Percentiles rank a stretch among this genome's conserved stretches.
These are phyloP conservation scores for Urocitellus parryii DNA, from an alignment of 2,113 vertebrate genomes.

Conservation along the genomic window DNA sequence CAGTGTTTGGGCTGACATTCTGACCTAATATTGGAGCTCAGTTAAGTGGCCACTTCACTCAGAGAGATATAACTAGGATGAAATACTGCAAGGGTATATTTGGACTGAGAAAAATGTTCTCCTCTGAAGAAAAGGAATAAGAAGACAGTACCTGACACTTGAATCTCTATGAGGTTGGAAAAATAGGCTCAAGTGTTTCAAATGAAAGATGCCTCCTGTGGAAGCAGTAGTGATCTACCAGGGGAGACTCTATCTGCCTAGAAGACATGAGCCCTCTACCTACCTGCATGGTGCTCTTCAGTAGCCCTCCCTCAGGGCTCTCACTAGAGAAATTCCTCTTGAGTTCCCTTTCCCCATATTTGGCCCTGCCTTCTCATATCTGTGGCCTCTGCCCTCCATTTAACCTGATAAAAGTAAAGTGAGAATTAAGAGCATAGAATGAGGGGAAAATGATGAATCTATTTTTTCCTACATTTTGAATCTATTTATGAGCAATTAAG, in stretches of 20 bases:
- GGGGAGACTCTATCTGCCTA: background rate
- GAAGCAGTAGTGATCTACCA: background rate
- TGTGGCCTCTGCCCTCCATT: conserved; percentile 36
- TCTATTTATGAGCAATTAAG: conserved; percentile 15
- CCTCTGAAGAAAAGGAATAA: background rate
- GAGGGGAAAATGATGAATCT: background rate
- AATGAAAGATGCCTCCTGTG: background rate
- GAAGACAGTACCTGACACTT: conserved; percentile 23
- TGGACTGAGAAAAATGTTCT: conserved; percentile 21
- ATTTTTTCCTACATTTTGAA: background rate
- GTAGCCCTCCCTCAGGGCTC: background rate
- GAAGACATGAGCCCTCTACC: background rate
- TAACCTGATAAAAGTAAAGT: conserved; percentile 43
- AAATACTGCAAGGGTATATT: conserved; percentile 21
- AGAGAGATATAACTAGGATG: background rate
- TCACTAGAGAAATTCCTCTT: background rate
- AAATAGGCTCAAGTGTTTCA: conserved; percentile 16
- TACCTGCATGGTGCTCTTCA: background rate
- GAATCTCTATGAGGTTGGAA: background rate
- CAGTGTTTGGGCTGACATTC: conserved; percentile 12
- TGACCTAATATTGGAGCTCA: conserved; percentile 44
- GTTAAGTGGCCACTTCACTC: background rate
- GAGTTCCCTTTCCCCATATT: background rate
- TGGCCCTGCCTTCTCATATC: background rate
- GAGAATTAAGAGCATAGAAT: conserved; percentile 15